Base-by-base conservation (phyloP, 2,113 vertebrate species). In the Pluvianellus socialis region DNA sequence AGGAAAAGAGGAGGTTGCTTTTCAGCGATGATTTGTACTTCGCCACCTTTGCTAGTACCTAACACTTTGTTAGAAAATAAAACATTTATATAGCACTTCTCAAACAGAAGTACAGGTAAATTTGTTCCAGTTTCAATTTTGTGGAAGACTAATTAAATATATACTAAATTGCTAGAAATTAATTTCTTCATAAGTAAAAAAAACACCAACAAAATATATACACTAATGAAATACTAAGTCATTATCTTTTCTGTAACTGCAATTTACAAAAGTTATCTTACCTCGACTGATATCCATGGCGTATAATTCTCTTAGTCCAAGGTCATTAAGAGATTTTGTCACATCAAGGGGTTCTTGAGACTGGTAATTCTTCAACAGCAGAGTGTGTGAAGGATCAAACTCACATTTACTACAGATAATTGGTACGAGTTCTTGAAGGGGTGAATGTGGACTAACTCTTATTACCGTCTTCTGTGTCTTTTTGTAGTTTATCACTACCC, bases 381-480 rank as follows among this genome's bases (percentile, higher is more conserved):
- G 86, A 6, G 99, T 99, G 32, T 98, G 98, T 42, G 96, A 97
- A 9, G 97, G 96, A 92, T 99, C 98, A 97, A 99, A 99, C 94
- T 99, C 99, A 98, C 99, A 99, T 98, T 99, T 99, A 89, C 98
- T 99, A 94, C 99, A 99, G 87, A 99, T 99, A 56, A 98, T 92
- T 19, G 99, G 98, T 44, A 98, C 65, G 38, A 99, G 98, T 9
- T 99, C 98, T 94, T 98, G 97, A 92, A 99, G 98, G 2, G 99
- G 97, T 45, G 98, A 96, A 55, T 98, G 98, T 11, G 99, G 99
- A 93, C 97, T 99, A 83, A 99, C 99, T 97, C 99, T 98, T 73
- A 99, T 97, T 67, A 99, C 98, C 0, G 99, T 98, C 97, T 99
- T 99, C 98, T 99, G 99, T 9, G 99, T 99, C 98, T 98, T 99